A percentile compares a stretch with the other conserved stretches of the same genome.
These are phyloP conservation scores for Spea hammondii DNA, from an alignment of 2,797 vertebrate species.

Conservation along the genomic window DNA sequence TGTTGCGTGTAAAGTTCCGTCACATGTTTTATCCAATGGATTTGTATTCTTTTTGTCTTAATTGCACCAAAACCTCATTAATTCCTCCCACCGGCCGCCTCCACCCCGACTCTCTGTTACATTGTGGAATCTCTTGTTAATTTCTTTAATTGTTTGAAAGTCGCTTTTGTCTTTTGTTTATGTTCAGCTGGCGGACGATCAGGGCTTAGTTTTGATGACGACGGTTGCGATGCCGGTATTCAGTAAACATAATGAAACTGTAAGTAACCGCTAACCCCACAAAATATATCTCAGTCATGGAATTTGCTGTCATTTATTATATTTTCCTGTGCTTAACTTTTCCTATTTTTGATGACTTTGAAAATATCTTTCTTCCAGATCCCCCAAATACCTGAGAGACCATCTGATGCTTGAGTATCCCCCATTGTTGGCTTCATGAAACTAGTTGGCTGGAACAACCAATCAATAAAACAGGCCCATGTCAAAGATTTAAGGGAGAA, in stretches of 20 bases:
- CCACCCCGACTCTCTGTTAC: not conserved
- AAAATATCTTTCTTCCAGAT: not conserved
- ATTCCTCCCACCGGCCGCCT: not conserved
- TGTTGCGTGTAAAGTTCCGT: not conserved
- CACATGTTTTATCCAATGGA: not conserved
- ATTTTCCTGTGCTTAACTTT: not conserved
- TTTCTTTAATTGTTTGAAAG: not conserved
- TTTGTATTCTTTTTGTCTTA: not conserved
- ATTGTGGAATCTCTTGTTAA: not conserved
- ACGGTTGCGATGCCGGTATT: slow-evolving; percentile 99
- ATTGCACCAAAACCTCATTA: not conserved
- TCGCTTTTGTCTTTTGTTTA: not conserved
- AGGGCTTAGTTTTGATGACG: slow-evolving; percentile 85
- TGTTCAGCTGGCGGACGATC: slow-evolving; percentile 81
- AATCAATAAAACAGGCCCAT: too few species aligned
- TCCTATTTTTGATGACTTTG: not conserved
- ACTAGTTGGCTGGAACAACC: too few species aligned
- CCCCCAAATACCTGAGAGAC: too few species aligned
- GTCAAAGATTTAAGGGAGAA: too few species aligned
- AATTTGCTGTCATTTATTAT: not conserved
- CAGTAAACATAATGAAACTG: slow-evolving; percentile 97
- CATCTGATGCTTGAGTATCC: too few species aligned
- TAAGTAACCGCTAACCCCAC: slow-evolving; percentile 69
- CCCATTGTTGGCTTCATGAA: too few species aligned
- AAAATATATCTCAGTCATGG: not conserved